These are phyloP conservation scores for Hybognathus amarus DNA, from an alignment of 2,797 vertebrate species.

Conservation along the genomic window DNA sequence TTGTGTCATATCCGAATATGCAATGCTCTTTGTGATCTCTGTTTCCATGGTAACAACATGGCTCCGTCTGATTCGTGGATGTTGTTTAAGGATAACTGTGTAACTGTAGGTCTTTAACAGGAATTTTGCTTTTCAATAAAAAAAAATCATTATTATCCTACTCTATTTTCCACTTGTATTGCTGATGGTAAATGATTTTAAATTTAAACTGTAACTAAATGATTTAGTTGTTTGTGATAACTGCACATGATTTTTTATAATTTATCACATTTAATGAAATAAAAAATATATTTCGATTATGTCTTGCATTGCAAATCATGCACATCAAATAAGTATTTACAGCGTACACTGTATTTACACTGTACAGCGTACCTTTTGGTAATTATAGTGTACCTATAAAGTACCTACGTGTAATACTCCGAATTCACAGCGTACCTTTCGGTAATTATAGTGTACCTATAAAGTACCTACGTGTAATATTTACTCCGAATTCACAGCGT, in stretches of 20 bases:
- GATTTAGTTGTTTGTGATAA: background rate
- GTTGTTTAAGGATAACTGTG: too few species aligned
- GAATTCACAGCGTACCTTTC: too few species aligned
- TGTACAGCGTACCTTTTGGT: too few species aligned
- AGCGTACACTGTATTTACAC: too few species aligned
- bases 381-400: too few species aligned
- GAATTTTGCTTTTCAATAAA: background rate
- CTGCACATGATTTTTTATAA: background rate
- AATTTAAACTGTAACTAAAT: background rate
- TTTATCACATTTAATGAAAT: background rate
- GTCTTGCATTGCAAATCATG: background rate
- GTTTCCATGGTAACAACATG: background rate
- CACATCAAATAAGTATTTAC: too few species aligned
- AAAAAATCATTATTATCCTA: background rate
- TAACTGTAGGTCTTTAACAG: background rate
- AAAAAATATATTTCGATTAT: background rate
- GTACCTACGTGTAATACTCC: too few species aligned
- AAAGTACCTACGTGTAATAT: too few species aligned
- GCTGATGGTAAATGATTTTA: background rate
- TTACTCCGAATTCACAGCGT: too few species aligned
- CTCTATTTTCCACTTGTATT: background rate
- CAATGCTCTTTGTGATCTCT: background rate
- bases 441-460: too few species aligned
- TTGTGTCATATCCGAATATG: background rate
- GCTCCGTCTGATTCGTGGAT: too few species aligned